Percentiles rank a stretch among this genome's conserved stretches.
These are phyloP conservation scores for Cebus imitator DNA, from an alignment of 2,113 vertebrate genomes.

Conservation along the genomic window DNA sequence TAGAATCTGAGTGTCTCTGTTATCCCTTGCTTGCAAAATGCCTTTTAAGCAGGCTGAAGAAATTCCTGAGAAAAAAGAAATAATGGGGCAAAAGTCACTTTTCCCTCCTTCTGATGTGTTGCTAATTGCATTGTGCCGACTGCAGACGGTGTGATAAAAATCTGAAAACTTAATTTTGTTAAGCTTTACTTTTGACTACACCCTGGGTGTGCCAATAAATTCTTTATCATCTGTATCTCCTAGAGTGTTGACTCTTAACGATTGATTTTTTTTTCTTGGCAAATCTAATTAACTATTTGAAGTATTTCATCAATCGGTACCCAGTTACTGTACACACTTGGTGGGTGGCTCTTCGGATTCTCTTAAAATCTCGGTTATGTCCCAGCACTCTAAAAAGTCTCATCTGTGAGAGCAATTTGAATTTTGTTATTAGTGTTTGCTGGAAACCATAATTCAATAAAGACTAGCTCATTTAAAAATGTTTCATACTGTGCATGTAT, in stretches of 20 bases:
- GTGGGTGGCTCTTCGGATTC: slow-evolving; percentile 83
- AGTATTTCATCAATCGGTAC: slow-evolving; percentile 84
- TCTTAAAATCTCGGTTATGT: slow-evolving; percentile 84
- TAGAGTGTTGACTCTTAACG: slow-evolving; percentile 78
- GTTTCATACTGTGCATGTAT: slow-evolving; percentile 91
- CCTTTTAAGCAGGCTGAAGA: slow-evolving; percentile 81
- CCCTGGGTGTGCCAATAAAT: slow-evolving; percentile 72
- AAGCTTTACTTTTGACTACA: slow-evolving; percentile 76
- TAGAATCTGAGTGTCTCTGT: slow-evolving; percentile 68
- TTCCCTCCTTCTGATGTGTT: slow-evolving; percentile 75
- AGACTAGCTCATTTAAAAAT: slow-evolving; percentile 95
- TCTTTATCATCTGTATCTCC: slow-evolving; percentile 78
- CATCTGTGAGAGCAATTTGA: slow-evolving; percentile 95
- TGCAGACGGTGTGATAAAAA: slow-evolving; percentile 71
- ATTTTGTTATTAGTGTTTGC: slow-evolving; percentile 97
- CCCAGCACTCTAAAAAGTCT: slow-evolving; percentile 86
- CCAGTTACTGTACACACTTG: slow-evolving; percentile 80
- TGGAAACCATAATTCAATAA: slow-evolving; percentile 97
- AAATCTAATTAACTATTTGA: slow-evolving; percentile 89
- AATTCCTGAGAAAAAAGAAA: slow-evolving; percentile 80
- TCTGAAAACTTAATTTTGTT: slow-evolving; percentile 78
- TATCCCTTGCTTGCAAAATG: slow-evolving; percentile 77
- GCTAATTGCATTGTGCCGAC: slow-evolving; percentile 79
- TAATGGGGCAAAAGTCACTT: slow-evolving; percentile 75
- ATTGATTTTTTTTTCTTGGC: slow-evolving; percentile 79